Base-by-base conservation (phyloP, 1,140 invertebrate species). In the Zaprionus taronus region DNA sequence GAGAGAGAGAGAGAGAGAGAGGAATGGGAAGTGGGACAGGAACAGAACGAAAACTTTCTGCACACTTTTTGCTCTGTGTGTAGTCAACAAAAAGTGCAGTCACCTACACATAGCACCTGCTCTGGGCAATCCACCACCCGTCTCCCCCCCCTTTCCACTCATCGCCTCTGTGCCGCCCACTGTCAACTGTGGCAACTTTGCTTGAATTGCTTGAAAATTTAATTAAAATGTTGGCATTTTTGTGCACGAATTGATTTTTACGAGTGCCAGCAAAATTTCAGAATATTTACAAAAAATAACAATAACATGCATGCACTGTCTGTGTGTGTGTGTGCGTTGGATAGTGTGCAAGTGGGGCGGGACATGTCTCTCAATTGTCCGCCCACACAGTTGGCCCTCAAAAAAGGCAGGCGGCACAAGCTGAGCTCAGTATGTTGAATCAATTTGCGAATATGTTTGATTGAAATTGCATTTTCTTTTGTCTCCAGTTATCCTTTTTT, bases 161-260 rank as follows among this genome's bases (percentile, higher is more conserved):
- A 11, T 11, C 17, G 20, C 31, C 22, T 64, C 26, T 41, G 3
- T 38, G 28, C 38, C 24, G 12, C 58, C 24, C 66, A 26, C 38
- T 79, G 74, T 76, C 85, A 84, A 87, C 80, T 73, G 65, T 64
- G 58, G 77, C 63, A 87, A 85, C 55, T 90, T 75, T 63, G 74
- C 62, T 75, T 77, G 66, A 86, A 83, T 83, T 83, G 77, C 84
- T 76, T 70, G 72, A 84, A 89, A 85, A 90, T 90, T 81, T 90
- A 89, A 90, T 89, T 89, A 89, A 89, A 89, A 81, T 72, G 76
- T 81, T 90, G 79, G 79, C 66, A 84, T 81, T 89, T 81, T 71
- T 70, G 73, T 78, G 65, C 62, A 65, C 75, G 75, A 80, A 80
- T 80, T 80, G 79, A 80, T 80, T 80, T 80, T 66, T 74, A 74